Conservation (phyloP, 1,140 invertebrate genomes). For the Brachionus manjavacas region DNA sequence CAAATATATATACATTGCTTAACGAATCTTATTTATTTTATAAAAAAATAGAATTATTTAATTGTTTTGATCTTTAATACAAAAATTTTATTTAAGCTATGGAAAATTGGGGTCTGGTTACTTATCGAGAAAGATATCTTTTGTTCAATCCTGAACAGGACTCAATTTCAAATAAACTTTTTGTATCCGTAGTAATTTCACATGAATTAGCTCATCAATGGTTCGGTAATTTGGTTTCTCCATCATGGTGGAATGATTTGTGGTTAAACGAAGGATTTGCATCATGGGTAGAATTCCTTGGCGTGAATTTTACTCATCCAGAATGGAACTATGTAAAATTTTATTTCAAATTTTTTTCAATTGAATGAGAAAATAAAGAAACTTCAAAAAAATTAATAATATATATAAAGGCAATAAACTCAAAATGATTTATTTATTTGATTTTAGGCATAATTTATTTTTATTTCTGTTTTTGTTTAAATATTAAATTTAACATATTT, state of each 20-base stretch:
- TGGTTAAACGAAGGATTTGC: conserved; percentile 61
- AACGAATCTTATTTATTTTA: too few species aligned
- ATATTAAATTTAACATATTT: neutral
- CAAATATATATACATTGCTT: too few species aligned
- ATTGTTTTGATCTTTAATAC: too few species aligned
- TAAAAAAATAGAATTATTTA: too few species aligned
- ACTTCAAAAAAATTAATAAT: too few species aligned
- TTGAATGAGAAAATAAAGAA: too few species aligned
- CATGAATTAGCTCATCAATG: conserved; percentile 61
- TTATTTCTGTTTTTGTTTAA: too few species aligned
- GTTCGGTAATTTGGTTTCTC: conserved; percentile 46
- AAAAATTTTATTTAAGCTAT: conserved; percentile 62
- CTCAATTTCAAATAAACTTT: conserved; percentile 74
- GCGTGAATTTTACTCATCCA: conserved; percentile 63
- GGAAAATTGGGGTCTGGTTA: conserved; percentile 70
- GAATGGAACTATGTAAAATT: conserved; percentile 58
- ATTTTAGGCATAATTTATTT: too few species aligned
- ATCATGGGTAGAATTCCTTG: conserved; percentile 58
- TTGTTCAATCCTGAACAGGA: conserved; percentile 68
- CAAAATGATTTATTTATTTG: too few species aligned
- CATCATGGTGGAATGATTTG: conserved; percentile 61
- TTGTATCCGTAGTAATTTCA: conserved; percentile 75
- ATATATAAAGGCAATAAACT: too few species aligned
- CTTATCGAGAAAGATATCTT: conserved; percentile 48
- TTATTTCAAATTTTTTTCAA: conserved; percentile 26